These are phyloP conservation scores for Vannuccia rotundouncinata DNA, from an alignment of 2,888 invertebrate genomes.

Conservation along the genomic window DNA sequence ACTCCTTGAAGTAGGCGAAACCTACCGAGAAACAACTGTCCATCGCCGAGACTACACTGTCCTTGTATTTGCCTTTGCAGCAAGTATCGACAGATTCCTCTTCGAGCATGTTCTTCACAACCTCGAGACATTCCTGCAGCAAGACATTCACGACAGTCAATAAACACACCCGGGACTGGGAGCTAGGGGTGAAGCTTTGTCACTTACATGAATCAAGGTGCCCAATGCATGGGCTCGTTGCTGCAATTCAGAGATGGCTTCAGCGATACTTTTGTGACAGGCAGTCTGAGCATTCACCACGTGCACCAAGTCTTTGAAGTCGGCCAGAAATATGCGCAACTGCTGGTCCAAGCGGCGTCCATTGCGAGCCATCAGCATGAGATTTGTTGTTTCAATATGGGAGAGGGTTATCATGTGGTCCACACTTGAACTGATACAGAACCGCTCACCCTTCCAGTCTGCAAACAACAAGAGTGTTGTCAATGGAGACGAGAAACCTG, in stretches of 20 bases:
- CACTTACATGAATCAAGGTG: not conserved
- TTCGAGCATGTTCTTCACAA: not conserved
- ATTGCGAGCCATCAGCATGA: not conserved
- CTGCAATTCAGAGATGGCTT: not conserved
- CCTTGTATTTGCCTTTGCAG: not conserved
- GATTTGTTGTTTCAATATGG: not conserved
- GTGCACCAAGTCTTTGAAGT: not conserved
- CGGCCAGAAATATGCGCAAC: not conserved
- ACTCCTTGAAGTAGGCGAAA: not conserved
- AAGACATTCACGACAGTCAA: too few relatives aligned
- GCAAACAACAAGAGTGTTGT: not conserved
- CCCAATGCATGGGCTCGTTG: not conserved
- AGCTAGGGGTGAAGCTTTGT: too few relatives aligned
- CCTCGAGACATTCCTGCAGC: not conserved
- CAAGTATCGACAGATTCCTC: not conserved
- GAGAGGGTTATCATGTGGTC: not conserved
- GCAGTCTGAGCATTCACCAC: not conserved
- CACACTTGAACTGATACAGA: not conserved
- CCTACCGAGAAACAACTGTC: not conserved
- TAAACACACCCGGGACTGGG: too few relatives aligned
- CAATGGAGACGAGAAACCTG: not conserved
- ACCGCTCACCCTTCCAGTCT: not conserved
- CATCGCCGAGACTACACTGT: not conserved
- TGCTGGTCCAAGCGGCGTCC: not conserved
- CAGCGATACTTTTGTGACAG: not conserved